Evolutionary conservation across 2,797 vertebrate genomes (phyloP), one percentile per base, ranked within the genome.

Genomic region (Bufotes viridis): DNA sequence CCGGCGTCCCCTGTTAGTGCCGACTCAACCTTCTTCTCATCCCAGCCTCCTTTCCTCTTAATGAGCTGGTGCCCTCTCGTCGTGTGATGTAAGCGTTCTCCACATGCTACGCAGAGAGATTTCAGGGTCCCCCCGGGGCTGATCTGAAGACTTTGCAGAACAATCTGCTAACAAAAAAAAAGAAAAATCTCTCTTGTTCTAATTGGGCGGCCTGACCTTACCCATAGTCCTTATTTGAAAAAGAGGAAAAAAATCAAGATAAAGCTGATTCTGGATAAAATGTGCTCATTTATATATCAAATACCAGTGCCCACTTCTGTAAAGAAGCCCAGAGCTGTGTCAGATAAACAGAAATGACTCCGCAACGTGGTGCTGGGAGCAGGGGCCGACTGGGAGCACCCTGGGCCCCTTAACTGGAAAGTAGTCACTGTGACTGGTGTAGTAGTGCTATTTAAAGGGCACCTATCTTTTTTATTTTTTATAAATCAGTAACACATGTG

Each of bases 141-240:
- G 53, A 58, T 70, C 55, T 53, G 14, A 79, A 79, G 75, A 75
- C 67, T 84, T 58, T 80, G 82, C 82, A 60, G 87, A 88, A 88
- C 81, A 79, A 84, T 84, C 70, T 83, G 74, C 80, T 74, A 57
- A 60, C 11, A 58, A 69, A 70, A 78, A 34, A 55, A 79, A n/a
- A 87, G 63, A 70, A 69, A 26, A 69, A 42, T 42, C 42, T 74
- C 51, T 63, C 87, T 72, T 17, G 80, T 87, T 60, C 76, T 88
- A 88, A 88, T 88, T 84, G 82, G 81, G 34, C 79, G 53, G 76
- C 10, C 63, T 88, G 87, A 88, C 82, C 82, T 84, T 84, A 88
- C 75, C 87, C 75, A 53, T 61, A 61, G 58, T 80, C 53, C 63
- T 84, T 70, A 88, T 88, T 84, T 88, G 29, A 14, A 87, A 76